A percentile compares a stretch with the other conserved stretches of the same genome.
Conservation (phyloP, 2,797 vertebrate species). For the Sternotherus odoratus region DNA sequence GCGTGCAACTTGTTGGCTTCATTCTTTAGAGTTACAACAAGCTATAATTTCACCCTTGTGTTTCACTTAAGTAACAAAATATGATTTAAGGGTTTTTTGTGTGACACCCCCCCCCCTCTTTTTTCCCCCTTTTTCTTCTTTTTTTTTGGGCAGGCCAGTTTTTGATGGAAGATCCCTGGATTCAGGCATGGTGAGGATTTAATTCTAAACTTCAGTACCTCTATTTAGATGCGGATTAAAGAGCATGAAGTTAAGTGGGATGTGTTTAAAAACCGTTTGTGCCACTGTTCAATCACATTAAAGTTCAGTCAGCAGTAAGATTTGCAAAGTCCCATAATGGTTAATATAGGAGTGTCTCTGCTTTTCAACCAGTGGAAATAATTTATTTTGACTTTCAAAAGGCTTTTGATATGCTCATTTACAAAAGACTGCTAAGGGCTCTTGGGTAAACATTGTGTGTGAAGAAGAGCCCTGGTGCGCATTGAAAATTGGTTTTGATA, state of each 20-base stretch:
- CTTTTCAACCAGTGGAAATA: slow-evolving; percentile 8
- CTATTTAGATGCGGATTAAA: neutral
- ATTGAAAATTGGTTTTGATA: slow-evolving; percentile 10
- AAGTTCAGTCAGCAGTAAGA: neutral
- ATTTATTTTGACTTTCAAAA: neutral
- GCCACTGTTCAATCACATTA: neutral
- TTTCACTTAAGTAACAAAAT: neutral
- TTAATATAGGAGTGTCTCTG: neutral
- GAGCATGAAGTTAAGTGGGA: neutral
- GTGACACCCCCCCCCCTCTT: neutral
- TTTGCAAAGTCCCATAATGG: neutral
- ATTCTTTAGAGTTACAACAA: neutral
- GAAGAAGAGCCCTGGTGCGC: neutral
- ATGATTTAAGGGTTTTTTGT: neutral
- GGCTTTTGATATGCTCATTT: slow-evolving; percentile 35
- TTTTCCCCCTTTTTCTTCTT: too few species aligned
- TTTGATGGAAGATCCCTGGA: rapidly evolving
- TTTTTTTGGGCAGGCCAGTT: rapidly evolving
- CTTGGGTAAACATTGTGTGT: slow-evolving; percentile 14
- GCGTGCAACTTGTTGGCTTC: neutral
- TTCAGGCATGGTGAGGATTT: neutral
- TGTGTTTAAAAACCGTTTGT: neutral
- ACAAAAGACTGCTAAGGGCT: slow-evolving; percentile 14
- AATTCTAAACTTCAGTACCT: neutral
- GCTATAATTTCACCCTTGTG: rapidly evolving